Evolutionary conservation across 2,888 invertebrate genomes (phyloP).

Genomic region (Nephrotoma guestfalica): DNA sequence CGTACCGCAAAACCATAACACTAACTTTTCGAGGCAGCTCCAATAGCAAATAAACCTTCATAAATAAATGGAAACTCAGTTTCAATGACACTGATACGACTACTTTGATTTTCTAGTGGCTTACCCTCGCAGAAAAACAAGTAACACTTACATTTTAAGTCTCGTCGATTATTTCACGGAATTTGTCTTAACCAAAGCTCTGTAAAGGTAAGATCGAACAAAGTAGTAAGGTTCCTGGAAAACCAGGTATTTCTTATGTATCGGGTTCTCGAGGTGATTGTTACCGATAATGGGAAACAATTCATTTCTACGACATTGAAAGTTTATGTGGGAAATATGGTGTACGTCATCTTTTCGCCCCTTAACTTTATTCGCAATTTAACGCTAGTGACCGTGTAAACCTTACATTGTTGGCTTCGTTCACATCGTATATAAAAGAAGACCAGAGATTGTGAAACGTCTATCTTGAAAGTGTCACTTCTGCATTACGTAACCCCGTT

Average conservation of each 20-base stretch:
- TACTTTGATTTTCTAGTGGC: too few relatives aligned
- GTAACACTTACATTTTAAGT: too few relatives aligned
- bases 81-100: too few relatives aligned
- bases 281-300: background rate
- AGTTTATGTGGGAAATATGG: background rate
- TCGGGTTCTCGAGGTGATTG: background rate
- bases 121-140: too few relatives aligned
- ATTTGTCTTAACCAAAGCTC: too few relatives aligned
- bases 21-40: too few relatives aligned
- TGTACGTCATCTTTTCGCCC: background rate
- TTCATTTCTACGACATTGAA: background rate
- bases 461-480: background rate
- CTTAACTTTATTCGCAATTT: background rate
- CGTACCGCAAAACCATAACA: too few relatives aligned
- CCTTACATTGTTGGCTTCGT: background rate
- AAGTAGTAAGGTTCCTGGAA: too few relatives aligned
- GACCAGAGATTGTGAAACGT: background rate
- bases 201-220: too few relatives aligned
- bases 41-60: too few relatives aligned
- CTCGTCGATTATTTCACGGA: too few relatives aligned
- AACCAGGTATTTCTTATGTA: background rate
- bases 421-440: background rate
- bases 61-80: too few relatives aligned
- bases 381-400: background rate
- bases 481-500: conserved; percentile 4